Base-by-base conservation (phyloP, 2,113 vertebrate species). In the Gopherus flavomarginatus region DNA sequence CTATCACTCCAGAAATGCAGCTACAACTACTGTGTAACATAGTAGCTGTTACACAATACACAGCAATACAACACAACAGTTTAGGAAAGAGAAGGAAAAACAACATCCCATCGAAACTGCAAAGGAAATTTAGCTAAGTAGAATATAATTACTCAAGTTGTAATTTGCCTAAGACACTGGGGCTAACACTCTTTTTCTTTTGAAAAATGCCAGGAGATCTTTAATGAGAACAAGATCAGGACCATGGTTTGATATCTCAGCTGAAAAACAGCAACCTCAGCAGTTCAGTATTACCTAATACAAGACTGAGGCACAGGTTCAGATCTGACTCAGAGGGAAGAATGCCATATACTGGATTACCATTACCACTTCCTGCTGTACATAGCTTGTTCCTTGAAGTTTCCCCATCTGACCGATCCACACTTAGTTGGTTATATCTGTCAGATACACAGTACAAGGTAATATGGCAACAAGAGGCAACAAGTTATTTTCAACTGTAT, bases 151-250 rank as follows among this genome's bases (percentile, higher is more conserved):
- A 98, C 94, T 69, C 93, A 92, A 83, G 90, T 90, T 97, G 97
- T 97, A 97, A 97, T 97, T 94, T 92, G 89, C 89, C 96, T 96
- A 97, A 97, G 86, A 95, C 87, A 95, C 95, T 95, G 90, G 93
- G 92, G 96, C 94, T 97, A 95, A 95, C 94, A 91, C 86, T 96
- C 87, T 97, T 83, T 95, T 86, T 88, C 80, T 97, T 97, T 95
- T 94, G 90, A 95, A 96, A 97, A 96, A 91, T 97, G 97, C 94
- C 97, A 96, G 84, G 96, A 97, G 96, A 96, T 96, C 95, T 97
- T 96, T 97, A 98, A 97, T 97, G 96, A 97, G 95, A 97, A 93
- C 92, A 96, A 92, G 94, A 96, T 97, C 96, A 3, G 81, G 94
- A 95, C 96, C 94, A 97, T 96, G 92, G 92, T 97, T 90, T 96